Percentiles rank a stretch among this genome's conserved stretches.
Evolutionary conservation across 1,140 invertebrate species (phyloP).

Genomic region (Penaeus japonicus): DNA sequence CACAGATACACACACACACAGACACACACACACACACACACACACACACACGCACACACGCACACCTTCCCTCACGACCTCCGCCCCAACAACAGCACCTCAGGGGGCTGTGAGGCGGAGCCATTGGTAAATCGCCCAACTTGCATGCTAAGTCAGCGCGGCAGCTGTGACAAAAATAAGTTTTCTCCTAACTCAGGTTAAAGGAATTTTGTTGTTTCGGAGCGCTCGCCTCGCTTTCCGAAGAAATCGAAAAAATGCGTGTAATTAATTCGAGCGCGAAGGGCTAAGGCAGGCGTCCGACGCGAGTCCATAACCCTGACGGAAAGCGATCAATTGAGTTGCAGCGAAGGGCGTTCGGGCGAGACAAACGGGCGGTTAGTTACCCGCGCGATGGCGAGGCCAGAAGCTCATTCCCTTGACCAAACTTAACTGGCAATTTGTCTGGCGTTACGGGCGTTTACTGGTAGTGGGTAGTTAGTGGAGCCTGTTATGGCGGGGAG

Average conservation of each 20-base stretch:
- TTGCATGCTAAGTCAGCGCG: slow-evolving; percentile 15
- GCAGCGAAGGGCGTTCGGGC: too few species aligned
- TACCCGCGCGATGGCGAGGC: too few species aligned
- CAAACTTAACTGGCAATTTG: slow-evolving; percentile 26
- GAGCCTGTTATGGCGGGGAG: not conserved
- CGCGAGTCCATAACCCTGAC: too few species aligned
- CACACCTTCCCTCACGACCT: not conserved
- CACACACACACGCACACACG: not conserved
- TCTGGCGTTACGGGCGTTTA: slow-evolving; percentile 10
- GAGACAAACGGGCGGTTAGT: too few species aligned
- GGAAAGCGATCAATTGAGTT: too few species aligned
- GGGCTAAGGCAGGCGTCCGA: too few species aligned
- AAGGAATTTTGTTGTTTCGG: too few species aligned
- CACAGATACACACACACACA: too few species aligned
- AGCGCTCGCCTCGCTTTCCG: too few species aligned
- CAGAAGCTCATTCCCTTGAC: not conserved
- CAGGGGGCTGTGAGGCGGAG: not conserved
- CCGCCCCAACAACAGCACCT: not conserved
- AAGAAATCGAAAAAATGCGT: too few species aligned
- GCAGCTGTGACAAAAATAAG: not conserved
- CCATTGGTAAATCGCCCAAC: slow-evolving; percentile 15
- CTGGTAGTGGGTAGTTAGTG: not conserved
- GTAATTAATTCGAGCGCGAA: too few species aligned
- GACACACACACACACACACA: not conserved
- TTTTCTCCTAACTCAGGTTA: not conserved